Evolutionary conservation across 2,113 vertebrate species (phyloP).

Genomic region (Callipepla squamata): DNA sequence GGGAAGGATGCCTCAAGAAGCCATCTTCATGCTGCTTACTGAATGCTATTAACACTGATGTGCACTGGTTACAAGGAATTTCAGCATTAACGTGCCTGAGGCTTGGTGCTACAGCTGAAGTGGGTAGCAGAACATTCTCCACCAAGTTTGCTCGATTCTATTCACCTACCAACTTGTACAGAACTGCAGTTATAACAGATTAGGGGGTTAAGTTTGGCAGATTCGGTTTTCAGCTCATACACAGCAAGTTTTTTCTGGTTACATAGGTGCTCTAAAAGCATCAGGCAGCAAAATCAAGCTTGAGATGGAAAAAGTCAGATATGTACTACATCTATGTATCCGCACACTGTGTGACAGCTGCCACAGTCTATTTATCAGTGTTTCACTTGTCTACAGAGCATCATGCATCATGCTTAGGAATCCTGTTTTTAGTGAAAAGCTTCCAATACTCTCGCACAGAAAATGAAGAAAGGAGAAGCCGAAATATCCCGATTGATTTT

Average conservation of each 20-base stretch:
- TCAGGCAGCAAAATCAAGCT: neutral
- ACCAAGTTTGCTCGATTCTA: neutral
- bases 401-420: neutral
- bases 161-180: neutral
- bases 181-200: neutral
- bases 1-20: neutral
- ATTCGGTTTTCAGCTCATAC: neutral
- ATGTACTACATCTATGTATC: neutral
- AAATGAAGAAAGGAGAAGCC: neutral
- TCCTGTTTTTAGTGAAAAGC: neutral
- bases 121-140: neutral
- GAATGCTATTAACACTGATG: neutral
- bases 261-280: neutral
- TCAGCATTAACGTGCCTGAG: neutral
- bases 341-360: neutral
- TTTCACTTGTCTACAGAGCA: neutral
- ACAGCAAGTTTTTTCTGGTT: neutral
- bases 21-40: neutral
- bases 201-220: neutral
- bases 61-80: neutral
- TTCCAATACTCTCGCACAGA: neutral
- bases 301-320: accelerated
- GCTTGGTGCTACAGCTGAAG: neutral
- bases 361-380: neutral
- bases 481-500: neutral